Evolutionary conservation across 2,797 vertebrate genomes (phyloP).

Genomic region (Cirrhinus molitorella): DNA sequence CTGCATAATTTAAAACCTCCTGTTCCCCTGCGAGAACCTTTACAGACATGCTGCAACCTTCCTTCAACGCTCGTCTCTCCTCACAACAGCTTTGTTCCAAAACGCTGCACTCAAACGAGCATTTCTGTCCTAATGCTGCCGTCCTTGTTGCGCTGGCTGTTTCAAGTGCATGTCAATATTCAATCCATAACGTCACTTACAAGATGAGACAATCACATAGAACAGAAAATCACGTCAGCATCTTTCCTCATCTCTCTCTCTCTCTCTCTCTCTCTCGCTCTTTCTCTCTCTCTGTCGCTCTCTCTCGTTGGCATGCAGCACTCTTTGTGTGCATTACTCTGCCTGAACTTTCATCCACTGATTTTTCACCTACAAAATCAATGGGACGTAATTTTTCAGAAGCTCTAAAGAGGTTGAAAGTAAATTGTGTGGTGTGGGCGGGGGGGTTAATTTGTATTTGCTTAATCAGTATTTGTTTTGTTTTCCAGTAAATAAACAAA

Average conservation of each 20-base stretch:
- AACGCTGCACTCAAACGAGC: slow-evolving; percentile 2
- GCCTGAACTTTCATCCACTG: slow-evolving; percentile 63
- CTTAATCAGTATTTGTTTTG: neutral
- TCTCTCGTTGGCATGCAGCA: slow-evolving; percentile 47
- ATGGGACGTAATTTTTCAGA: slow-evolving; percentile 67
- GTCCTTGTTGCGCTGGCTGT: slow-evolving; percentile 56
- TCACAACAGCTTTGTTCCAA: neutral
- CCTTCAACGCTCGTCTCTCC: slow-evolving; percentile 38
- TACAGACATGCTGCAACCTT: slow-evolving; percentile 37
- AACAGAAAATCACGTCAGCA: slow-evolving; percentile 65
- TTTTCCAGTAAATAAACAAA: neutral
- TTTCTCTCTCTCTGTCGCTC: neutral
- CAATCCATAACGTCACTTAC: slow-evolving; percentile 69
- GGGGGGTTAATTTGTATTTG: neutral
- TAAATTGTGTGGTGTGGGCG: neutral
- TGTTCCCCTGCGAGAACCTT: slow-evolving; percentile 45
- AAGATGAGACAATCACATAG: slow-evolving; percentile 69
- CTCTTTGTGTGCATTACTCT: slow-evolving; percentile 55
- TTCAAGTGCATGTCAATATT: slow-evolving; percentile 65
- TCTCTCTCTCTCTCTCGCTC: neutral
- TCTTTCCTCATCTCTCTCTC: slow-evolving; percentile 47
- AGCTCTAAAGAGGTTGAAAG: slow-evolving; percentile 46
- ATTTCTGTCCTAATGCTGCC: slow-evolving; percentile 19
- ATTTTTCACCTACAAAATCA: slow-evolving; percentile 65
- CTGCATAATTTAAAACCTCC: slow-evolving; percentile 67